phyloP scores from a whole-genome alignment of 64 coral and sea anemone species.

The Stylophora pistillata region DNA sequence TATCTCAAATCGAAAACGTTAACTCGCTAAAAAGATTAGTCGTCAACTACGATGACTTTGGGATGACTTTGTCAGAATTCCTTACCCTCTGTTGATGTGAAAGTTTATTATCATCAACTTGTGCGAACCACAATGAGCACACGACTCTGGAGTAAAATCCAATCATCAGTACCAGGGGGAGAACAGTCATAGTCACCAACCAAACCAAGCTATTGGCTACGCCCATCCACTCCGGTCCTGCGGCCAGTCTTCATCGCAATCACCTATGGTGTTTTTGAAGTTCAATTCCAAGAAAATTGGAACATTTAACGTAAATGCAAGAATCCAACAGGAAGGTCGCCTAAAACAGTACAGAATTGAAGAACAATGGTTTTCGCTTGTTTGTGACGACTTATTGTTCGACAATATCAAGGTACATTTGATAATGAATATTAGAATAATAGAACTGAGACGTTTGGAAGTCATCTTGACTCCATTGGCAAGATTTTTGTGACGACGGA shows the following conservation, averaged over 20 bases:
- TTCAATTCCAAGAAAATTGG: not conserved
- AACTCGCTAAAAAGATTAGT: too few relatives aligned
- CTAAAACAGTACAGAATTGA: not conserved
- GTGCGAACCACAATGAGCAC: not conserved
- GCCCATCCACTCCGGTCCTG: not conserved
- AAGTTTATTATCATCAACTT: not conserved
- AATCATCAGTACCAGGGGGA: not conserved
- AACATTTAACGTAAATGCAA: not conserved
- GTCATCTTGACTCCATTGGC: too few relatives aligned
- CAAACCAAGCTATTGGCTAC: not conserved
- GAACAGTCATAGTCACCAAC: not conserved
- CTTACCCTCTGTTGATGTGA: not conserved
- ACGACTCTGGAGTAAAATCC: not conserved
- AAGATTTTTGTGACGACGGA: too few relatives aligned
- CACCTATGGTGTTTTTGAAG: not conserved
- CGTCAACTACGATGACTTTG: too few relatives aligned
- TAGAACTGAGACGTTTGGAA: too few relatives aligned
- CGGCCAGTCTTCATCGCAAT: not conserved
- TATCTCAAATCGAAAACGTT: too few relatives aligned
- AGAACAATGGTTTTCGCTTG: too few relatives aligned
- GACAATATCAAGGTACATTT: too few relatives aligned
- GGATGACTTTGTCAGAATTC: too few relatives aligned
- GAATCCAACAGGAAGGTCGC: not conserved
- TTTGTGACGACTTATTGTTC: too few relatives aligned
- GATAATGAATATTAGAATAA: too few relatives aligned